These are phyloP conservation scores for Plebejus anna DNA, from an alignment of 2,888 invertebrate genomes.

Conservation along the genomic window DNA sequence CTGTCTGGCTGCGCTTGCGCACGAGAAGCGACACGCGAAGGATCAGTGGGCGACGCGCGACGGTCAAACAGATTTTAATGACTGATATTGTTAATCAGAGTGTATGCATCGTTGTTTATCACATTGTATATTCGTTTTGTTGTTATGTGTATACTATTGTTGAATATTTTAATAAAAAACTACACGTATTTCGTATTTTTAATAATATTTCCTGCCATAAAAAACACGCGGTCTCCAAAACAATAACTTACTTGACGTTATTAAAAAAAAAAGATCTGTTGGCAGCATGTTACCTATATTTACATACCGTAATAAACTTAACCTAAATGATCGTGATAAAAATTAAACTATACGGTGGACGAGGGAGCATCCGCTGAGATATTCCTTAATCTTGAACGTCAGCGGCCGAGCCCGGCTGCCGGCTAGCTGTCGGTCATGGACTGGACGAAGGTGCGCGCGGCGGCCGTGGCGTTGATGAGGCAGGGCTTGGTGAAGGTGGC, in stretches of 20 bases:
- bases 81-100: background rate
- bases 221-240: background rate
- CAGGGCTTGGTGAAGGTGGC: conserved; percentile 86
- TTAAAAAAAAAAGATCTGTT: background rate
- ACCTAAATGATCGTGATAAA: background rate
- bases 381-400: background rate
- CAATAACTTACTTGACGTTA: background rate
- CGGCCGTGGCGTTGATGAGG: conserved; percentile 81
- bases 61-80: background rate
- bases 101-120: background rate
- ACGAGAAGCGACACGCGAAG: too few species aligned
- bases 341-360: background rate
- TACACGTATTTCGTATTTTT: background rate
- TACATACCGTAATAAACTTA: background rate
- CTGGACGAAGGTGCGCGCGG: conserved; percentile 59
- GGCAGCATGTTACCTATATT: background rate
- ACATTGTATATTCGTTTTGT: background rate
- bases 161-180: background rate
- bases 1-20: too few species aligned
- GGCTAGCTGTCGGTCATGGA: conserved; percentile 32
- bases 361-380: background rate
- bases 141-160: background rate
- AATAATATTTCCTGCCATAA: background rate
- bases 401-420: background rate
- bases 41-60: too few species aligned